These are phyloP conservation scores for Melipona beecheii DNA, from an alignment of 2,888 invertebrate genomes.

Conservation along the genomic window DNA sequence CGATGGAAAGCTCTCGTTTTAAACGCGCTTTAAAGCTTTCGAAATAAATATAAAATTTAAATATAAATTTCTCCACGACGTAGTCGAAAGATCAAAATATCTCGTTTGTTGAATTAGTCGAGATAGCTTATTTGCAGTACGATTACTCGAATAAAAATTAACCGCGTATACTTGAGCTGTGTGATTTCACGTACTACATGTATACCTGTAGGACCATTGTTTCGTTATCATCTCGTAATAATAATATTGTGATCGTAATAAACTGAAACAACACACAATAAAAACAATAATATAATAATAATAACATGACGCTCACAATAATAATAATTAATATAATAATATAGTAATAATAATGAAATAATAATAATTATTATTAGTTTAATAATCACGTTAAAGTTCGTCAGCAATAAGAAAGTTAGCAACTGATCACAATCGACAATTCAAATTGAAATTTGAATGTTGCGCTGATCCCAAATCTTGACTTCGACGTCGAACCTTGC, in stretches of 20 bases:
- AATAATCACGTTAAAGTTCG: constrained; percentile 81
- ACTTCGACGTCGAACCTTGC: constrained; percentile 31
- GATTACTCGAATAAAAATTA: constrained; percentile 2
- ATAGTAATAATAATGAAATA: constrained; percentile 79
- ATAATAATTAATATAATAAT: constrained; percentile 83
- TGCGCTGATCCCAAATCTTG: constrained; percentile 72
- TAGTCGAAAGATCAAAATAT: not conserved
- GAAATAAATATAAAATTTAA: not conserved
- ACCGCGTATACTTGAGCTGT: constrained; percentile 21
- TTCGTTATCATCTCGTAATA: constrained; percentile 54
- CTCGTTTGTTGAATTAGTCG: not conserved
- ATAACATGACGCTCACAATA: constrained; percentile 84
- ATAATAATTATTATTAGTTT: constrained; percentile 78
- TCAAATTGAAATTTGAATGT: constrained; percentile 75
- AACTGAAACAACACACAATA: constrained; percentile 85
- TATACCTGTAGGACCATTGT: constrained; percentile 41
- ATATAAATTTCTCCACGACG: not conserved
- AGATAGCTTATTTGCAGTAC: not conserved
- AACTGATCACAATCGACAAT: constrained; percentile 79
- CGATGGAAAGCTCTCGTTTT: constrained; percentile 4
- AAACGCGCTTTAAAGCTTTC: constrained; percentile 32
- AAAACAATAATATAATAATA: constrained; percentile 84
- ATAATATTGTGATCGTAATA: constrained; percentile 76
- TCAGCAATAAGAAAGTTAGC: constrained; percentile 80
- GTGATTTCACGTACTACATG: constrained; percentile 5